phyloP scores from a whole-genome alignment of 2,113 vertebrate genomes.

The Prunella himalayana region DNA sequence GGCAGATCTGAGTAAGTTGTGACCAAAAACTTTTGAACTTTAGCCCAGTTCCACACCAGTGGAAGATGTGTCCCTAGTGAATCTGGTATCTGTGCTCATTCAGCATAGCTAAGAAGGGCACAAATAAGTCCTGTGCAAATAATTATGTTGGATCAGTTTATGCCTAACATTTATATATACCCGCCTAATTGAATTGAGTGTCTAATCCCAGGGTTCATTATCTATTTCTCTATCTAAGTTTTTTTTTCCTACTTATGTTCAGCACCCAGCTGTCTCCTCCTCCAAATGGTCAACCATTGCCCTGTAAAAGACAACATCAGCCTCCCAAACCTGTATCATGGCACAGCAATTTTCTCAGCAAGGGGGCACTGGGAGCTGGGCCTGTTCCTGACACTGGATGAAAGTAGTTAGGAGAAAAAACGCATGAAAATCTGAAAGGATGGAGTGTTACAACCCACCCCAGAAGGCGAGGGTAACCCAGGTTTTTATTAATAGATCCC shows the following conservation, averaged over 20 bases:
- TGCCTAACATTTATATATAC: conserved; percentile 71
- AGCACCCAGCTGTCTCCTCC: conserved; percentile 77
- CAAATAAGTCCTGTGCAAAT: conserved; percentile 77
- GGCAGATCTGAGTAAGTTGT: conserved; percentile 69
- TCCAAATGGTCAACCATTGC: conserved; percentile 71
- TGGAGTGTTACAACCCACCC: not conserved
- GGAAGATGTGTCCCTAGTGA: conserved; percentile 62
- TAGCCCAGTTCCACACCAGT: conserved; percentile 68
- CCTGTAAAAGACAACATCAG: conserved; percentile 63
- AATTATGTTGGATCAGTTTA: conserved; percentile 71
- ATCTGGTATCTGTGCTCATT: conserved; percentile 61
- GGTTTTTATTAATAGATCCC: not conserved
- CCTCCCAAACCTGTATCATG: conserved; percentile 7
- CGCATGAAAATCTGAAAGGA: not conserved
- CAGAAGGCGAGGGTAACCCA: not conserved
- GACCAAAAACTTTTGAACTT: conserved; percentile 75
- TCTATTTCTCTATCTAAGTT: conserved; percentile 70
- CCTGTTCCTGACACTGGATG: not conserved
- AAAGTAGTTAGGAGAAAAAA: conserved; percentile 1
- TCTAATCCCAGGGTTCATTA: conserved; percentile 79
- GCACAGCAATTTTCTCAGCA: conserved; percentile 27
- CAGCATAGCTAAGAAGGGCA: conserved; percentile 69
- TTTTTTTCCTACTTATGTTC: conserved; percentile 69
- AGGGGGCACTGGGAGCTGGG: conserved; percentile 1
- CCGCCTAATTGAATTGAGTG: conserved; percentile 76